Evolutionary conservation across 2,888 invertebrate genomes (phyloP).

Genomic region (Agrotis clavis): DNA sequence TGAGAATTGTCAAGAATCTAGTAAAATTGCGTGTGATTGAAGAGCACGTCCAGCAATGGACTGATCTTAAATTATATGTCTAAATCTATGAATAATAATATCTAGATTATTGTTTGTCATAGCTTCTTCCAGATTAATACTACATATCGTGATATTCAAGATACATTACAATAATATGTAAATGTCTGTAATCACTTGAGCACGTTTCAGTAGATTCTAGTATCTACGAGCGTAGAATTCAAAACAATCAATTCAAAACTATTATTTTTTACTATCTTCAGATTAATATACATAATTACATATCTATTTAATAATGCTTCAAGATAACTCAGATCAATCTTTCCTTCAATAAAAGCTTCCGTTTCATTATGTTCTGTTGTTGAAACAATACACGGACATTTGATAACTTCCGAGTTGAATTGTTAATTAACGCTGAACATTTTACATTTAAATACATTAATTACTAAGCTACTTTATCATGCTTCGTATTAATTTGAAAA

Average conservation of each 20-base stretch:
- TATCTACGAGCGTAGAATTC: not conserved
- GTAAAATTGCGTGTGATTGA: too few species aligned
- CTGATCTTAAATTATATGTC: too few species aligned
- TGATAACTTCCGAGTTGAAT: constrained; percentile 37
- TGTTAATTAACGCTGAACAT: constrained; percentile 7
- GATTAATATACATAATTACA: constrained; percentile 1
- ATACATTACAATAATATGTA: not conserved
- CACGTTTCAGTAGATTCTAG: not conserved
- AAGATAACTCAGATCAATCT: constrained; percentile 9
- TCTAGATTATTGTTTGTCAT: not conserved
- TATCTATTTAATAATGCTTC: constrained; percentile 6
- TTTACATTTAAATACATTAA: constrained; percentile 8
- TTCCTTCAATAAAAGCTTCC: constrained; percentile 19
- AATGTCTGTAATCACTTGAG: not conserved
- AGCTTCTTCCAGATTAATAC: not conserved
- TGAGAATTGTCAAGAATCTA: too few species aligned
- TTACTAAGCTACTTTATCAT: constrained; percentile 12
- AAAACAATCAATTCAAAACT: not conserved
- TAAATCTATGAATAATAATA: not conserved
- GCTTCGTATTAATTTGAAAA: constrained; percentile 13
- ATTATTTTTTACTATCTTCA: not conserved
- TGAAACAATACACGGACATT: constrained; percentile 54
- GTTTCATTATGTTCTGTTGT: constrained; percentile 25
- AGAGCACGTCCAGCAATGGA: not conserved
- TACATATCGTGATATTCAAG: not conserved